phyloP scores from a whole-genome alignment of 2,113 vertebrate species.

The Carollia perspicillata region DNA sequence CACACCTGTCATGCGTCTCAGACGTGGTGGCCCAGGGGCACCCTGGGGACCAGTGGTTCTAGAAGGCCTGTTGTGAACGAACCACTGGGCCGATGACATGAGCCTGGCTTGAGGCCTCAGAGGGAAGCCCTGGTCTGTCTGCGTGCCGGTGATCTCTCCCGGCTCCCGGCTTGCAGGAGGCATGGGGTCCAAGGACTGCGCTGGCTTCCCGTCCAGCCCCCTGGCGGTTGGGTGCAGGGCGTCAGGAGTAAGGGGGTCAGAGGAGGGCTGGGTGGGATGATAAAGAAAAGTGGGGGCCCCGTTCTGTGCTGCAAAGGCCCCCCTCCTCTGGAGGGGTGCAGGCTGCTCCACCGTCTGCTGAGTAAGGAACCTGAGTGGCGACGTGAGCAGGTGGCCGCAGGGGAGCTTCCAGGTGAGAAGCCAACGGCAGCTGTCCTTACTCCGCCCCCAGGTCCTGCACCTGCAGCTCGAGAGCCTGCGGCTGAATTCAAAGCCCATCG shows the following conservation, averaged over 20 bases:
- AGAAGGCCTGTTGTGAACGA: fast-evolving
- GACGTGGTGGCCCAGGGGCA: fast-evolving
- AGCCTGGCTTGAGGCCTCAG: neutral
- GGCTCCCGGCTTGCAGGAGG: neutral
- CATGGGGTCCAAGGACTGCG: fast-evolving
- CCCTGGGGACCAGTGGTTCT: neutral
- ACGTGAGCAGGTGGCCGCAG: neutral
- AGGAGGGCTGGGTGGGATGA: neutral
- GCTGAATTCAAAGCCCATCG: conserved; percentile 81
- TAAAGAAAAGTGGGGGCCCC: neutral
- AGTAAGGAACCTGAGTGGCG: fast-evolving
- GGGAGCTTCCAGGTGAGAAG: fast-evolving
- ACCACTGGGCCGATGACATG: fast-evolving
- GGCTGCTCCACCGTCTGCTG: fast-evolving
- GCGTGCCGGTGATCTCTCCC: neutral
- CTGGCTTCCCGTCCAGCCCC: neutral
- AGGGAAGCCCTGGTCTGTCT: neutral
- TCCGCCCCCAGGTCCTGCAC: conserved; percentile 80
- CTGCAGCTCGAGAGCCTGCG: conserved; percentile 83
- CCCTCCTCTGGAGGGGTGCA: fast-evolving
- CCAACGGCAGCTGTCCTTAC: neutral
- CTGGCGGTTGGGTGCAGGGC: no score
- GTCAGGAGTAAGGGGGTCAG: neutral
- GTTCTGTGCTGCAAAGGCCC: fast-evolving
- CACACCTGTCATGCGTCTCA: neutral